These are phyloP conservation scores for Mus minutoides DNA, from an alignment of 2,797 vertebrate genomes.

Conservation along the genomic window DNA sequence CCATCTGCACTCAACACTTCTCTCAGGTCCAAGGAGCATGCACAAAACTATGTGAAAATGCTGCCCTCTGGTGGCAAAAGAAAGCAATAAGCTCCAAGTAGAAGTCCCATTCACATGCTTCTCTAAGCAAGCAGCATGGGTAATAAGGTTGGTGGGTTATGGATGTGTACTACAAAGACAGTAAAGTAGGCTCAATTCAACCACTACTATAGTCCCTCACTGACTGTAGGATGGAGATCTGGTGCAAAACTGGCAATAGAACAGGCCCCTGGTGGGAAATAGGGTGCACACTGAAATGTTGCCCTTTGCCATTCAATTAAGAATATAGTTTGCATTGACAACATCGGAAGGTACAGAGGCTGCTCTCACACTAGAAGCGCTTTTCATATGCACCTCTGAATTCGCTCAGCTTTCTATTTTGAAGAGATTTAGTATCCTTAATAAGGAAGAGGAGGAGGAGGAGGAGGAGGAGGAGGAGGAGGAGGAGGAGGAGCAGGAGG, in stretches of 20 bases:
- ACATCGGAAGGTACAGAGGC: background rate
- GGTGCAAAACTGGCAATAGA: background rate
- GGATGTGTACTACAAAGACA: fast-evolving
- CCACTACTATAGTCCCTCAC: no score
- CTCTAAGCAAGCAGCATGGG: fast-evolving
- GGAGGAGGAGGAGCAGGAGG: fast-evolving
- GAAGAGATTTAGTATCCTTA: background rate
- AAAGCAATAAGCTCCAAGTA: background rate
- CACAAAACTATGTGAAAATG: background rate
- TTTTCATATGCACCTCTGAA: background rate
- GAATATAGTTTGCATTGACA: background rate
- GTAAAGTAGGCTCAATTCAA: background rate
- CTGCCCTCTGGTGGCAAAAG: conserved; percentile 5
- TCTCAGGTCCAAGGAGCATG: fast-evolving
- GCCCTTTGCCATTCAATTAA: fast-evolving
- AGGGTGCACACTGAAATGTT: no score
- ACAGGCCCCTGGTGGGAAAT: background rate
- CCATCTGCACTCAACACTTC: fast-evolving
- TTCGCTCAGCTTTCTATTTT: background rate
- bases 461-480: background rate
- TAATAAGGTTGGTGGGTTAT: background rate
- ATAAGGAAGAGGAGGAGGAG: background rate
- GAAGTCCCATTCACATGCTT: no score
- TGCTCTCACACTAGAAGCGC: no score
- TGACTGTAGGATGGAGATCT: background rate